Conservation (phyloP, 1,140 invertebrate species). For the Aphaenogaster rudis region DNA sequence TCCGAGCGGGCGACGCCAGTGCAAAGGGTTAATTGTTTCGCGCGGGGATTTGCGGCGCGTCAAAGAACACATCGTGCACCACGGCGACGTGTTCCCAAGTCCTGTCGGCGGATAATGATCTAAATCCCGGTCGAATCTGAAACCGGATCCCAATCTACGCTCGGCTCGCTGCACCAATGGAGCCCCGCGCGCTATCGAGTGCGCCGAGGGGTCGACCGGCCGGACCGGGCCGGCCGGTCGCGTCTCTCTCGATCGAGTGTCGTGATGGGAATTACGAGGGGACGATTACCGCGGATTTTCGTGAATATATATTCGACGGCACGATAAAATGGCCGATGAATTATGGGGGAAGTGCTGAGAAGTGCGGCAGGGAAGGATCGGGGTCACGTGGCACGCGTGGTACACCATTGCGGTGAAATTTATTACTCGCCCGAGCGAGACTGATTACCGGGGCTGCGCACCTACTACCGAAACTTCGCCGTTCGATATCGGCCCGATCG, state of each 20-base stretch:
- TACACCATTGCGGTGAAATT: conserved; percentile 75
- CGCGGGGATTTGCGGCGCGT: conserved; percentile 73
- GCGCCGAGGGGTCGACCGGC: background rate
- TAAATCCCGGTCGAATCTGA: conserved; percentile 73
- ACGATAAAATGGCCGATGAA: conserved; percentile 78
- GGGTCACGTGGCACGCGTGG: conserved; percentile 73
- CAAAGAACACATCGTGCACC: conserved; percentile 72
- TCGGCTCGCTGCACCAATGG: conserved; percentile 45
- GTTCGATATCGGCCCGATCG: conserved; percentile 48
- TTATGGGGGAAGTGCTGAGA: conserved; percentile 67
- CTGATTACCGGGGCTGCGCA: conserved; percentile 73
- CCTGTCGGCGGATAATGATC: conserved; percentile 74
- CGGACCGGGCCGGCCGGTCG: background rate
- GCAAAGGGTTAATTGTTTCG: conserved; percentile 73
- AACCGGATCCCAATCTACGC: conserved; percentile 68
- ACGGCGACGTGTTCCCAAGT: conserved; percentile 73
- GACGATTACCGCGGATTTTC: conserved; percentile 78
- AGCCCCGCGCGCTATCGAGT: conserved; percentile 34
- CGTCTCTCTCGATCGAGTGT: conserved; percentile 62
- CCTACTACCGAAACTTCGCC: conserved; percentile 62
- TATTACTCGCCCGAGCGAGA: conserved; percentile 75
- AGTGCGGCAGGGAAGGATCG: conserved; percentile 51
- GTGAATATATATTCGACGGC: conserved; percentile 75
- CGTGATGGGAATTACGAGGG: conserved; percentile 70
- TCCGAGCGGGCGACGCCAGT: conserved; percentile 42